These are phyloP conservation scores for Drosophila chauvacae DNA, from an alignment of 1,140 invertebrate species.

Conservation along the genomic window DNA sequence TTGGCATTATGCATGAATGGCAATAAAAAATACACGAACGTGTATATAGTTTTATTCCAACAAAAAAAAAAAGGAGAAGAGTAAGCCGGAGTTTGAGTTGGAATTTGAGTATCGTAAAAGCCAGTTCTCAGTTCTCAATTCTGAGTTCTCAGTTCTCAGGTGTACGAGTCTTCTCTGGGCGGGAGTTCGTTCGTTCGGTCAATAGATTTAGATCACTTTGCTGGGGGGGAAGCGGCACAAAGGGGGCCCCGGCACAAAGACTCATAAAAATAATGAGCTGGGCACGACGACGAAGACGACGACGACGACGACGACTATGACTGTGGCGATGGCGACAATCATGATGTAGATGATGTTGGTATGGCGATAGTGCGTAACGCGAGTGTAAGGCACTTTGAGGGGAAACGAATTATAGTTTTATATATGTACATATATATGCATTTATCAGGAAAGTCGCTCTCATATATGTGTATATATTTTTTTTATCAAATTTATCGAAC, in stretches of 20 bases:
- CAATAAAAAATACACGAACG: slow-evolving; percentile 66
- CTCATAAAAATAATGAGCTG: slow-evolving; percentile 78
- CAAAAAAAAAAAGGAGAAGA: slow-evolving; percentile 28
- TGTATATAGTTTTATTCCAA: slow-evolving; percentile 28
- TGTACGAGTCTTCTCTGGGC: slow-evolving; percentile 34
- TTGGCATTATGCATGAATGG: slow-evolving; percentile 82
- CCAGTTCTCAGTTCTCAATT: slow-evolving; percentile 64
- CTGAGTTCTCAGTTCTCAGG: slow-evolving; percentile 65
- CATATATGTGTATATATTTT: neutral
- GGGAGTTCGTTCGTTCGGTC: slow-evolving; percentile 55
- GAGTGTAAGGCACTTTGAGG: neutral
- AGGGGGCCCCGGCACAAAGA: slow-evolving; percentile 56
- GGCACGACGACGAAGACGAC: slow-evolving; percentile 56
- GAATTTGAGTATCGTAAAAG: slow-evolving; percentile 53
- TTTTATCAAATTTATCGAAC: neutral
- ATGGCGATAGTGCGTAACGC: slow-evolving; percentile 17
- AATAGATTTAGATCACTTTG: slow-evolving; percentile 80
- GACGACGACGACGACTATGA: neutral
- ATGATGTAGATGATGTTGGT: slow-evolving; percentile 55
- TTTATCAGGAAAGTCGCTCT: neutral
- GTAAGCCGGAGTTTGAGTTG: neutral
- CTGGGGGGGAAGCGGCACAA: slow-evolving; percentile 4
- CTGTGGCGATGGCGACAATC: slow-evolving; percentile 69
- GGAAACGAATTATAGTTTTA: neutral
- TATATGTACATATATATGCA: no score